A percentile compares a stretch with the other conserved stretches of the same genome.
phyloP scores from a whole-genome alignment of 2,797 vertebrate species.

The Amblyraja radiata region DNA sequence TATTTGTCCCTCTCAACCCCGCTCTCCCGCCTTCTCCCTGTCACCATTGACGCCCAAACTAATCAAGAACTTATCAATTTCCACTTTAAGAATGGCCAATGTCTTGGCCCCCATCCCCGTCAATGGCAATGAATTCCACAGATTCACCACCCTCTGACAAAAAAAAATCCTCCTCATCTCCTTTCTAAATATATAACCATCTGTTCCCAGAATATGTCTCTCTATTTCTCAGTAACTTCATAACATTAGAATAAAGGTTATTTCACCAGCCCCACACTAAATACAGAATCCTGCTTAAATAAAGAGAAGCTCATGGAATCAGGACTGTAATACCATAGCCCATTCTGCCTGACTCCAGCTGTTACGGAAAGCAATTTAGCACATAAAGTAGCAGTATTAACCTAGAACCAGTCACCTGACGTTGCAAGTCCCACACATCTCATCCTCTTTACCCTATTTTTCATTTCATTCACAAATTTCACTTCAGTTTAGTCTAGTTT shows the following conservation, averaged over 20 bases:
- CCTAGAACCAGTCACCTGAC: background rate
- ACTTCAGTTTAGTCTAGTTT: background rate
- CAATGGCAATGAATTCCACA: too few relatives aligned
- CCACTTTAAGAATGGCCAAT: too few relatives aligned
- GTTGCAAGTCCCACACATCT: background rate
- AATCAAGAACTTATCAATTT: too few relatives aligned
- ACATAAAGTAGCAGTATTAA: background rate
- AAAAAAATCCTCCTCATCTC: too few relatives aligned
- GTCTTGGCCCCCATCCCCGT: too few relatives aligned
- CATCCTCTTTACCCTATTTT: background rate
- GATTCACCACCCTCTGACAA: too few relatives aligned
- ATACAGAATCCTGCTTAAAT: background rate
- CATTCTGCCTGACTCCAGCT: background rate
- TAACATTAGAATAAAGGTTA: background rate
- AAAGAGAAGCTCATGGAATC: background rate
- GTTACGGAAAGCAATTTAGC: background rate
- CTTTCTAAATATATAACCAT: background rate
- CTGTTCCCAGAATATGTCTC: background rate
- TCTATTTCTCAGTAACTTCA: background rate
- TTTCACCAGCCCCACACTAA: background rate
- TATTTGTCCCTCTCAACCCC: too few relatives aligned
- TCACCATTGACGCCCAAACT: too few relatives aligned
- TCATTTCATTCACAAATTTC: constrained; percentile 9
- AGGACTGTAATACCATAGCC: background rate
- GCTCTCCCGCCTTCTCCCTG: too few relatives aligned